Conservation (phyloP, 2,113 vertebrate genomes). For the Buteo buteo region DNA sequence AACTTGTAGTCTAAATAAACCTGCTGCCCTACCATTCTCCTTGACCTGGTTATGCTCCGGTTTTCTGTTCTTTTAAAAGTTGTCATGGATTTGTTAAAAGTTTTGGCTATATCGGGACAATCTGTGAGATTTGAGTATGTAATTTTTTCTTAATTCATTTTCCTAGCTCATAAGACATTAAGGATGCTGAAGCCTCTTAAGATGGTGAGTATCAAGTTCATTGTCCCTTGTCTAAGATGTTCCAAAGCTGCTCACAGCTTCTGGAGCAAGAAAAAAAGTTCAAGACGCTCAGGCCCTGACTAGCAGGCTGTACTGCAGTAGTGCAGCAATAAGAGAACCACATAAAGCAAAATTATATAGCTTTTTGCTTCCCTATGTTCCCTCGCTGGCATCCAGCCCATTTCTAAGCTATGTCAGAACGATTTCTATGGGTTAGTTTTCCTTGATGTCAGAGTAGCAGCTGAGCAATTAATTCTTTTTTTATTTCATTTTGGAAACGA, state of each 20-base stretch:
- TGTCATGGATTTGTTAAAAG: not conserved
- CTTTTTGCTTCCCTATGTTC: not conserved
- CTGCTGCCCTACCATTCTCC: not conserved
- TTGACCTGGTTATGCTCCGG: not conserved
- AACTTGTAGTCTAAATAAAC: not conserved
- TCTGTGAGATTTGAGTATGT: not conserved
- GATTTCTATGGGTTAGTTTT: conserved; percentile 1
- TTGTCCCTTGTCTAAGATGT: not conserved
- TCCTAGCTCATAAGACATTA: not conserved
- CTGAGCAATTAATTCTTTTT: conserved; percentile 34
- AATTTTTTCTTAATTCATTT: not conserved
- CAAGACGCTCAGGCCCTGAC: not conserved
- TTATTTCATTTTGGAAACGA: conserved; percentile 14
- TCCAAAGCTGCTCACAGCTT: not conserved
- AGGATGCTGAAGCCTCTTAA: not conserved
- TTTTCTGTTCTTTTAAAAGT: not conserved
- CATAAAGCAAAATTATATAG: not conserved
- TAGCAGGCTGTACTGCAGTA: not conserved
- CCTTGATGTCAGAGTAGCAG: not conserved
- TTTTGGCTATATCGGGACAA: not conserved
- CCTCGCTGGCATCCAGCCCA: not conserved
- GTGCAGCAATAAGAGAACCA: not conserved
- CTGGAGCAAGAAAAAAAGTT: not conserved
- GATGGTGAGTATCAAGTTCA: not conserved
- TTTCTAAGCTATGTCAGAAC: not conserved